Evolutionary conservation across 2,797 vertebrate species (phyloP).

Genomic region (Discoglossus pictus): DNA sequence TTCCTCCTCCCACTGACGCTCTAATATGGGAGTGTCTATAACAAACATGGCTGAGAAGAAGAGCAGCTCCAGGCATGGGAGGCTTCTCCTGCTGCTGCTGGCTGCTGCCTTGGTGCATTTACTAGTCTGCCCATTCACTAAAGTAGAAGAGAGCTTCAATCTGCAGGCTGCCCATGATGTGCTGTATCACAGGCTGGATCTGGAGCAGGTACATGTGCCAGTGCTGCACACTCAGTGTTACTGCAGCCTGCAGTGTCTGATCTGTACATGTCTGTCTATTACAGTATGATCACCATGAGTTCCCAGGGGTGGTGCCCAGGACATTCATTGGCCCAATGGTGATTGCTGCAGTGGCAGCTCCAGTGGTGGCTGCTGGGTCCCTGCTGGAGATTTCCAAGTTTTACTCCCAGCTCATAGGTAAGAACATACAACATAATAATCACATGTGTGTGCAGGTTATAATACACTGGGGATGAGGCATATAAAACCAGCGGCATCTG

Average conservation of each 20-base stretch:
- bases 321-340: conserved; percentile 89
- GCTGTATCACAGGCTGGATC: conserved; percentile 81
- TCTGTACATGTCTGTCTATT: too few species aligned
- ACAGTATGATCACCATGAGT: conserved; percentile 96
- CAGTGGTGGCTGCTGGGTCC: conserved; percentile 72
- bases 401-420: conserved; percentile 87
- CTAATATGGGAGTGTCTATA: not conserved
- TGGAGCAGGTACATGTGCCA: conserved; percentile 76
- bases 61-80: conserved; percentile 38
- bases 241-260: too few species aligned
- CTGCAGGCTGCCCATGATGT: conserved; percentile 92
- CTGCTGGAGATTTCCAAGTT: conserved; percentile 81
- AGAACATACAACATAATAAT: conserved; percentile 22
- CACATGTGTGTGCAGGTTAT: not conserved
- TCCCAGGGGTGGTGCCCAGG: conserved; percentile 93
- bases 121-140: conserved; percentile 85
- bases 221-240: too few species aligned
- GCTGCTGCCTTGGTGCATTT: conserved; percentile 75
- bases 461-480: not conserved
- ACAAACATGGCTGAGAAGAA: conserved; percentile 79
- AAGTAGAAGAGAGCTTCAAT: conserved; percentile 97
- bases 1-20: not conserved
- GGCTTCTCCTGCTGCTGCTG: conserved; percentile 74
- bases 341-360: conserved; percentile 78
- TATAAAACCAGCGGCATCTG: too few species aligned